phyloP scores from a whole-genome alignment of 2,113 vertebrate genomes.

The Cinclus mexicanus region DNA sequence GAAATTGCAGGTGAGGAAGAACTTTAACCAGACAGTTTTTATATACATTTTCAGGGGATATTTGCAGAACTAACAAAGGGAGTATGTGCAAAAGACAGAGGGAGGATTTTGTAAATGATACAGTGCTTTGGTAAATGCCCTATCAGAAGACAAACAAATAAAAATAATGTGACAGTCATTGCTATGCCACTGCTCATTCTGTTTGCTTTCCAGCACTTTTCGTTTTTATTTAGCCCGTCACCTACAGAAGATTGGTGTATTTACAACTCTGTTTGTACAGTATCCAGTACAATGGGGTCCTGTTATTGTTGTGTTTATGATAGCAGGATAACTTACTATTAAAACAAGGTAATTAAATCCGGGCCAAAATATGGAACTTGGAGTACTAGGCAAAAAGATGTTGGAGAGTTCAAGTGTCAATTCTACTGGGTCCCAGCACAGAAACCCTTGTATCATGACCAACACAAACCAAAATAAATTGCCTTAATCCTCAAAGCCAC shows the following conservation, averaged over 20 bases:
- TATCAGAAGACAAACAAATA: background rate
- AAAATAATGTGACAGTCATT: background rate
- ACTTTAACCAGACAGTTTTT: background rate
- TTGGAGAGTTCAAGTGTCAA: background rate
- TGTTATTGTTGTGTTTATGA: background rate
- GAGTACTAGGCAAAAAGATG: background rate
- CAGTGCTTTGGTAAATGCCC: background rate
- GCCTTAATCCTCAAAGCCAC: background rate
- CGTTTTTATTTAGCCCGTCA: background rate
- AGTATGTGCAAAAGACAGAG: background rate
- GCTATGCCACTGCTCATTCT: background rate
- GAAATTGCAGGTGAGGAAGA: background rate
- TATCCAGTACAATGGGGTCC: background rate
- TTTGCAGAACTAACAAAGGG: background rate
- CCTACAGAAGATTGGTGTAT: background rate
- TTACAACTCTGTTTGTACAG: background rate
- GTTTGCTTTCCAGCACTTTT: background rate
- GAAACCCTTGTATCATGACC: background rate
- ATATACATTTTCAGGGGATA: background rate
- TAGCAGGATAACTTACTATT: background rate
- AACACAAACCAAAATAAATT: background rate
- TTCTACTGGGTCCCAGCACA: background rate
- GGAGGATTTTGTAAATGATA: background rate
- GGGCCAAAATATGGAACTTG: background rate
- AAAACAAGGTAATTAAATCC: background rate